Evolutionary conservation across 2,797 vertebrate genomes (phyloP).

Genomic region (Notolepis coatsorum): DNA sequence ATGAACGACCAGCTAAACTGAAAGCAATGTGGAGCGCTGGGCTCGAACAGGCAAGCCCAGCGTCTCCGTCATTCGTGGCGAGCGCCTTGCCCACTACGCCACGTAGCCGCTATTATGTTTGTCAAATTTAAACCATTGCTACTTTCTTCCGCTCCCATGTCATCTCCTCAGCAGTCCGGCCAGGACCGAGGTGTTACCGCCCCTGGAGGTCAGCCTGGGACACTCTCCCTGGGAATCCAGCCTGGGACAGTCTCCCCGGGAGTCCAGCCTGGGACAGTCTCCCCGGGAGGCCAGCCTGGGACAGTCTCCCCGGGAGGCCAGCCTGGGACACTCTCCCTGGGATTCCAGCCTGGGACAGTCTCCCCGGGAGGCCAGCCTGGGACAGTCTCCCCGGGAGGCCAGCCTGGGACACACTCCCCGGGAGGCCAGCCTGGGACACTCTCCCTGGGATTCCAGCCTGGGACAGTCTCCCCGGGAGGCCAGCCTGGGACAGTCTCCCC

Average conservation of each 20-base stretch:
- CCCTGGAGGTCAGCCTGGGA: slow-evolving; percentile 70
- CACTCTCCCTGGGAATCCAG: no score
- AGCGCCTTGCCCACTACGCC: no score
- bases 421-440: slow-evolving; percentile 32
- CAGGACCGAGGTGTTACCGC: slow-evolving; percentile 76
- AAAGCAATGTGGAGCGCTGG: no score
- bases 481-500: slow-evolving; percentile 64
- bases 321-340: slow-evolving; percentile 51
- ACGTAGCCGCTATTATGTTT: neutral
- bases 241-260: slow-evolving; percentile 49
- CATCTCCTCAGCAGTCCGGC: slow-evolving; percentile 74
- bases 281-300: neutral
- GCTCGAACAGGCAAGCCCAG: no score
- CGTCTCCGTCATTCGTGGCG: no score
- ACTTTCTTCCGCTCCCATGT: slow-evolving; percentile 8
- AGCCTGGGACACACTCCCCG: no score
- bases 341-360: no score
- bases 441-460: slow-evolving; percentile 39
- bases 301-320: slow-evolving; percentile 45
- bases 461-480: slow-evolving; percentile 70
- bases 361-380: no score
- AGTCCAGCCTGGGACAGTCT: no score
- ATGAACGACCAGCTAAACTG: no score
- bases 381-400: slow-evolving; percentile 52
- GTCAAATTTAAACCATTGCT: neutral